Percentiles rank a stretch among this genome's conserved stretches.
phyloP scores from a whole-genome alignment of 2,113 vertebrate genomes.

The Piprites chloris region DNA sequence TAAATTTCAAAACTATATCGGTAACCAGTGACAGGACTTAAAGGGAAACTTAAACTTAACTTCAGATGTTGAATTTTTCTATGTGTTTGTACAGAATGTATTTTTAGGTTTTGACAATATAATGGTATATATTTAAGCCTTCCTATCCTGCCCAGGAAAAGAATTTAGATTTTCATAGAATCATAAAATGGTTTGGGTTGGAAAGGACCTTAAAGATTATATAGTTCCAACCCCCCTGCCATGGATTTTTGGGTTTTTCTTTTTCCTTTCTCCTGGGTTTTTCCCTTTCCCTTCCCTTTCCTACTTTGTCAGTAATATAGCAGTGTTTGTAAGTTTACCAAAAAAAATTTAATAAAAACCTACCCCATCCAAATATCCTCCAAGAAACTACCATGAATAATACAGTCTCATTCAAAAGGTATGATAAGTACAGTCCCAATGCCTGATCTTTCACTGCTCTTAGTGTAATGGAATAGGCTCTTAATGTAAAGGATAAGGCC shows the following conservation, averaged over 20 bases:
- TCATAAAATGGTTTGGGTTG: background rate
- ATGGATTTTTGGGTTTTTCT: background rate
- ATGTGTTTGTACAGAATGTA: background rate
- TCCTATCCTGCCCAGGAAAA: background rate
- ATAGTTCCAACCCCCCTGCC: background rate
- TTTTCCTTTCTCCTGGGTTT: too few relatives aligned
- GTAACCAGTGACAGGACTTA: background rate
- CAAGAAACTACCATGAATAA: background rate
- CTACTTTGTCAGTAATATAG: background rate
- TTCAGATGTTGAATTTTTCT: background rate
- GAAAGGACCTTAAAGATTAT: background rate
- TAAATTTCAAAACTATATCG: background rate
- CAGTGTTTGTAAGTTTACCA: background rate
- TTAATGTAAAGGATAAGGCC: background rate
- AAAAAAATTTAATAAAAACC: background rate
- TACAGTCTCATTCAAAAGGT: background rate
- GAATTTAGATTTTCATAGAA: background rate
- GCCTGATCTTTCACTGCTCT: background rate
- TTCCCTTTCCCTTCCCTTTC: too few relatives aligned
- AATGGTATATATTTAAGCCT: background rate
- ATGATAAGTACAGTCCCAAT: fast-evolving
- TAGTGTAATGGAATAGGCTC: background rate
- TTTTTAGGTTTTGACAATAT: background rate
- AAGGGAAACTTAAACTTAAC: background rate
- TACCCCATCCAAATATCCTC: background rate